Conservation (phyloP, 1,140 invertebrate genomes). For the Lithobius niger region DNA sequence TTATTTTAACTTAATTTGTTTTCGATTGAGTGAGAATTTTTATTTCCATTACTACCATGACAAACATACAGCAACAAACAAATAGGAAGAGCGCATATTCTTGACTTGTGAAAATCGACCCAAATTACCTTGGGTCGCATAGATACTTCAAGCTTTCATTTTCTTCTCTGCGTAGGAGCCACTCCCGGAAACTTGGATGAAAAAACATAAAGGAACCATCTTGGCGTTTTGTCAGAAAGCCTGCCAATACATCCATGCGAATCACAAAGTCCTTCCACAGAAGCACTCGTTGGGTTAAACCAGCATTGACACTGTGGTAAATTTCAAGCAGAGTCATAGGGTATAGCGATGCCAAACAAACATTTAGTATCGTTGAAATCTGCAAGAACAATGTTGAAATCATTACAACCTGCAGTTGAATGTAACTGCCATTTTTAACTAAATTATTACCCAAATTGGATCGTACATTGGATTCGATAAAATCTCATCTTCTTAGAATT, state of each 20-base stretch:
- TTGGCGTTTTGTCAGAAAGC: conserved; percentile 71
- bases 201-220: conserved; percentile 95
- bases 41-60: too few species aligned
- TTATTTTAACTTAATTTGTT: too few species aligned
- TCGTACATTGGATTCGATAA: too few species aligned
- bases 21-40: too few species aligned
- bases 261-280: conserved; percentile 82
- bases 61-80: too few species aligned
- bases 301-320: conserved; percentile 82
- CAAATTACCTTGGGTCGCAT: conserved; percentile 44
- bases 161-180: conserved; percentile 81
- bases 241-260: conserved; percentile 62
- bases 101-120: too few species aligned
- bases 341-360: conserved; percentile 77
- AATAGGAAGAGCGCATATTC: too few species aligned
- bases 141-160: conserved; percentile 68
- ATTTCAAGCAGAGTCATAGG: conserved; percentile 82
- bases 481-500: too few species aligned
- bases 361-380: conserved; percentile 53
- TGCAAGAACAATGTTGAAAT: too few species aligned
- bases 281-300: conserved; percentile 50
- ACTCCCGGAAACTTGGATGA: conserved; percentile 91
- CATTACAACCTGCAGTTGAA: too few species aligned
- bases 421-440: too few species aligned
- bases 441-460: too few species aligned